These are phyloP conservation scores for Noctuana brunneofusca DNA, from an alignment of 2,888 invertebrate species.

Conservation along the genomic window DNA sequence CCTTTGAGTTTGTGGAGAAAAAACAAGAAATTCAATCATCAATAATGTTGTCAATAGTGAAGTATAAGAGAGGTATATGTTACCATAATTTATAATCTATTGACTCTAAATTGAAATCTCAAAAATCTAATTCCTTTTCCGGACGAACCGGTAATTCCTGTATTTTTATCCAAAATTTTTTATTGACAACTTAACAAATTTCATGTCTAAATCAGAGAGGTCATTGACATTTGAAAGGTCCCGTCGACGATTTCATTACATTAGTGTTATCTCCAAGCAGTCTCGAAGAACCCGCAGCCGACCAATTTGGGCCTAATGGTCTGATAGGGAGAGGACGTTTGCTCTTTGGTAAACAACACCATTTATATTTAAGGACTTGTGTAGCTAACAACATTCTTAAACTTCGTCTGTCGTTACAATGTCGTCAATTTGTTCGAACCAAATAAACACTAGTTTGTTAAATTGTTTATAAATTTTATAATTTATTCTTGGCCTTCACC, in stretches of 20 bases:
- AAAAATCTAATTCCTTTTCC: not conserved
- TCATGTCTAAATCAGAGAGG: not conserved
- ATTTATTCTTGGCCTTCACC: too few relatives aligned
- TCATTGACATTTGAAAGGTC: not conserved
- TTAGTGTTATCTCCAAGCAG: not conserved
- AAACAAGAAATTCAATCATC: too few relatives aligned
- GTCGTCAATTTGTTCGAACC: too few relatives aligned
- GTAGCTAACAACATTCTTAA: not conserved
- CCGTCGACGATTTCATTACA: not conserved
- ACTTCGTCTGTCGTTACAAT: not conserved
- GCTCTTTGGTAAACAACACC: not conserved
- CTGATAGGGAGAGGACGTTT: not conserved
- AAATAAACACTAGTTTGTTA: too few relatives aligned
- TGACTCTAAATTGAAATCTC: not conserved
- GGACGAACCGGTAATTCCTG: not conserved
- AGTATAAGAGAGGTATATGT: too few relatives aligned
- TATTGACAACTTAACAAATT: too few relatives aligned
- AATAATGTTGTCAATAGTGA: too few relatives aligned
- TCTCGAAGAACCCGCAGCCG: conserved; percentile 1
- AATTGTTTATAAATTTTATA: too few relatives aligned
- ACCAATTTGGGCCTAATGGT: conserved; percentile 2
- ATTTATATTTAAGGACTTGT: not conserved
- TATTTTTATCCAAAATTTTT: not conserved
- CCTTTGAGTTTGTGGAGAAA: not conserved
- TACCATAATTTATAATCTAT: not conserved